phyloP scores from a whole-genome alignment of 2,797 vertebrate species.

The Phalloptychus januarius region DNA sequence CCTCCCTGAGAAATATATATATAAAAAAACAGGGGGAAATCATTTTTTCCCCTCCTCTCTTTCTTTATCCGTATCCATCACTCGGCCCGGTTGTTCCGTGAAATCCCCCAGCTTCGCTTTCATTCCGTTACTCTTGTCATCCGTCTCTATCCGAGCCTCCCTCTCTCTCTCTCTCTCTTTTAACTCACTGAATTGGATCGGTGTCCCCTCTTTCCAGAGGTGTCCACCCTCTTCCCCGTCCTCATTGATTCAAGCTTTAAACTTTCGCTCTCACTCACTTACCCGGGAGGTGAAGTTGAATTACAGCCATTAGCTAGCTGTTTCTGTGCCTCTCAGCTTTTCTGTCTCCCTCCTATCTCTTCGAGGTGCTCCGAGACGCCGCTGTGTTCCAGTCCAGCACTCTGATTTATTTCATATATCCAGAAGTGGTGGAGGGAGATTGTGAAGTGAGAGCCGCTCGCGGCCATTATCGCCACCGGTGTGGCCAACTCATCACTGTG shows the following conservation, averaged over 20 bases:
- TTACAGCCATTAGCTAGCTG: constrained; percentile 50
- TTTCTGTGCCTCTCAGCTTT: constrained; percentile 19
- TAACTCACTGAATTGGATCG: neutral
- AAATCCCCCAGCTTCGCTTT: constrained; percentile 3
- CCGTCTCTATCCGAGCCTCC: neutral
- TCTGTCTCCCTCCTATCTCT: neutral
- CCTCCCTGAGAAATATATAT: neutral
- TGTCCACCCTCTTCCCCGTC: neutral
- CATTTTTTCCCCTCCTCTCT: neutral
- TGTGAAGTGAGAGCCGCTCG: constrained; percentile 16
- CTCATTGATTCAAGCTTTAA: constrained; percentile 43
- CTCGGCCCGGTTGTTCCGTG: neutral
- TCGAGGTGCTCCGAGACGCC: constrained; percentile 3
- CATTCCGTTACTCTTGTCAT: neutral
- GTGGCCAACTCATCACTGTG: neutral
- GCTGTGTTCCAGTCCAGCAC: neutral
- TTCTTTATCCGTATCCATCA: constrained; percentile 11
- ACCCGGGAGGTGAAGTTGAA: constrained; percentile 49
- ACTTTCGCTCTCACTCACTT: constrained; percentile 48
- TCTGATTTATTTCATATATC: constrained; percentile 2
- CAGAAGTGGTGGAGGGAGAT: constrained; percentile 1
- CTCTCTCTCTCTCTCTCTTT: neutral
- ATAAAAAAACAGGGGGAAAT: neutral
- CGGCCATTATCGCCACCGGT: neutral
- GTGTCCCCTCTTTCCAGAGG: neutral